phyloP scores from a whole-genome alignment of 2,888 invertebrate species.

The Melolontha melolontha region DNA sequence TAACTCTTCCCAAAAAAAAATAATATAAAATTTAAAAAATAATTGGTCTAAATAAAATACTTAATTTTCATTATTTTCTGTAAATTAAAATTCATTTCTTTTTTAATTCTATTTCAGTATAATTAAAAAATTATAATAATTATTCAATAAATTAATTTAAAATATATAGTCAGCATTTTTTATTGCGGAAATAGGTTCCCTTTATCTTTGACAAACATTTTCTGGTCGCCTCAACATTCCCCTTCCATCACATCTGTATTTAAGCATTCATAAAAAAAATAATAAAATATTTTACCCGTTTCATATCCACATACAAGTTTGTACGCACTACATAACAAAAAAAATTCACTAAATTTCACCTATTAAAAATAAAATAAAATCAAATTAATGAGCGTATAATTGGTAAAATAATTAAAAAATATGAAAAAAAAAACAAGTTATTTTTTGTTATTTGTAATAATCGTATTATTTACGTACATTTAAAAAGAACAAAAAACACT shows the following conservation, averaged over 20 bases:
- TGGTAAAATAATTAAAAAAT: conserved; percentile 21
- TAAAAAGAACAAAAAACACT: conserved; percentile 35
- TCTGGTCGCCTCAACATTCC: conserved; percentile 11
- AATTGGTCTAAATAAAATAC: too few species aligned
- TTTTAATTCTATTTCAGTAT: too few species aligned
- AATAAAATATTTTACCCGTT: conserved; percentile 17
- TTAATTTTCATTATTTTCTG: too few species aligned
- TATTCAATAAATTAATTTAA: too few species aligned
- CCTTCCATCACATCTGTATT: background rate
- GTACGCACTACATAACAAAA: conserved; percentile 20
- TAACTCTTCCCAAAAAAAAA: too few species aligned
- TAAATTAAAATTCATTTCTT: too few species aligned
- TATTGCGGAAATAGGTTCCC: too few species aligned
- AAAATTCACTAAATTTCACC: conserved; percentile 38
- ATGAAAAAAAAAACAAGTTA: conserved; percentile 16
- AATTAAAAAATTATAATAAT: too few species aligned
- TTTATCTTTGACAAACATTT: conserved; percentile 1
- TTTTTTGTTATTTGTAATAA: conserved; percentile 17
- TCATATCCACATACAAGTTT: conserved; percentile 29
- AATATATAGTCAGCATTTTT: too few species aligned
- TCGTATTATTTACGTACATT: conserved; percentile 30
- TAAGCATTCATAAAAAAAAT: too few species aligned
- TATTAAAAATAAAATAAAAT: conserved; percentile 14
- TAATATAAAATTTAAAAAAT: too few species aligned
- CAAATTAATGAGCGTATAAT: conserved; percentile 8